phyloP scores from a whole-genome alignment of 2,113 vertebrate species.

The Hemibagrus wyckioides region DNA sequence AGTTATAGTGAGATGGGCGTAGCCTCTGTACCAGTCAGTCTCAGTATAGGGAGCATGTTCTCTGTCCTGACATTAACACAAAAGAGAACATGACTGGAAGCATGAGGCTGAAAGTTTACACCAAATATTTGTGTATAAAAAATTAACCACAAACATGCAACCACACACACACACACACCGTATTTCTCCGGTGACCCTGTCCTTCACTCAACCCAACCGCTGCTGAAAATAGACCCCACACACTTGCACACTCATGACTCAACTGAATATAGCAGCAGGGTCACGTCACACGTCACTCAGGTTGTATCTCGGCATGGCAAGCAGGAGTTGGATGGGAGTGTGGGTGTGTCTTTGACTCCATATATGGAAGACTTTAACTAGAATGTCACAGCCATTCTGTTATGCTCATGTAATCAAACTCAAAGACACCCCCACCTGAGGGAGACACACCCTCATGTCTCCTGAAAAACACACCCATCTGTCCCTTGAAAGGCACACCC shows the following conservation, averaged over 20 bases:
- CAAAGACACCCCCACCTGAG: neutral
- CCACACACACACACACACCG: neutral
- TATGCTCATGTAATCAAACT: neutral
- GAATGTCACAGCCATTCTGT: neutral
- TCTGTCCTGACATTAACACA: neutral
- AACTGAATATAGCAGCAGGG: neutral
- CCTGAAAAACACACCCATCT: neutral
- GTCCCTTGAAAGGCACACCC: neutral
- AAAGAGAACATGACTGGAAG: neutral
- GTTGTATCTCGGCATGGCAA: neutral
- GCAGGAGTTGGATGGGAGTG: neutral
- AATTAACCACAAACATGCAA: neutral
- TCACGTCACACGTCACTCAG: neutral
- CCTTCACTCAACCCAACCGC: neutral
- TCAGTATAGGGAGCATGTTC: neutral
- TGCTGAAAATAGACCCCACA: constrained; percentile 17
- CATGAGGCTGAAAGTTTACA: neutral
- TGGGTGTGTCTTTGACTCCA: neutral
- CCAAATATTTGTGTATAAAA: neutral
- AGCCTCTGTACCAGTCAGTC: neutral
- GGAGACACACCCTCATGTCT: no score
- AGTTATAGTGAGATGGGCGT: neutral
- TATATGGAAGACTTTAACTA: neutral
- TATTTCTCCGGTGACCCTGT: neutral
- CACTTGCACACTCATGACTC: neutral